A percentile compares a stretch with the other conserved stretches of the same genome.
Evolutionary conservation across 2,888 invertebrate species (phyloP).

Genomic region (Agonopterix arenella): DNA sequence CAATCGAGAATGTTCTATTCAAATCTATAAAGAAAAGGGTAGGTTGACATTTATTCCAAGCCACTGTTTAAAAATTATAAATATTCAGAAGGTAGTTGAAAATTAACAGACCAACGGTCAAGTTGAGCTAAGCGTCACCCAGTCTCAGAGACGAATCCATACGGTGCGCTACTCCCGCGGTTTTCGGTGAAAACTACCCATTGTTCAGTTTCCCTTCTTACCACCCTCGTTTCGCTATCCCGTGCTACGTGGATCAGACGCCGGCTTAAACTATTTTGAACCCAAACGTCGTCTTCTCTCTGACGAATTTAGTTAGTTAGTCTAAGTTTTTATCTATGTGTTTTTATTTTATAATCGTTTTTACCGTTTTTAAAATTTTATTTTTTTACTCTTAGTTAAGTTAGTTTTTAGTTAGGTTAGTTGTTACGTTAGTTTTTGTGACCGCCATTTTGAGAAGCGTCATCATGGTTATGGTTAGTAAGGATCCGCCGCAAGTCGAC

Average conservation of each 20-base stretch:
- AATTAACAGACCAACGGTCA: constrained; percentile 9
- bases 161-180: constrained; percentile 34
- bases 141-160: constrained; percentile 55
- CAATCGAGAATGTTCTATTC: too few species aligned
- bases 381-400: constrained; percentile 14
- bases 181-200: constrained; percentile 22
- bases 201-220: not conserved
- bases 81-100: constrained; percentile 33
- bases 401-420: constrained; percentile 18
- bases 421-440: constrained; percentile 22
- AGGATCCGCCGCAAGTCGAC: constrained; percentile 36
- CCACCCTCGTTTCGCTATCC: not conserved
- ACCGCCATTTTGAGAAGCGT: constrained; percentile 55
- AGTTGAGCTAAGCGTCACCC: constrained; percentile 6
- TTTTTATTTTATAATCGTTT: constrained; percentile 18
- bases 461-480: constrained; percentile 34
- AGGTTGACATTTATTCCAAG: too few species aligned
- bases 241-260: not conserved
- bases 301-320: constrained; percentile 7
- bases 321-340: constrained; percentile 8
- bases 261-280: constrained; percentile 29
- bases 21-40: too few species aligned
- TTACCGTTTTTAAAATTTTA: constrained; percentile 21
- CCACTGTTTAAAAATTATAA: too few species aligned
- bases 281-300: constrained; percentile 1